Evolutionary conservation across 1,140 invertebrate genomes (phyloP).

Genomic region (Achroia grisella): DNA sequence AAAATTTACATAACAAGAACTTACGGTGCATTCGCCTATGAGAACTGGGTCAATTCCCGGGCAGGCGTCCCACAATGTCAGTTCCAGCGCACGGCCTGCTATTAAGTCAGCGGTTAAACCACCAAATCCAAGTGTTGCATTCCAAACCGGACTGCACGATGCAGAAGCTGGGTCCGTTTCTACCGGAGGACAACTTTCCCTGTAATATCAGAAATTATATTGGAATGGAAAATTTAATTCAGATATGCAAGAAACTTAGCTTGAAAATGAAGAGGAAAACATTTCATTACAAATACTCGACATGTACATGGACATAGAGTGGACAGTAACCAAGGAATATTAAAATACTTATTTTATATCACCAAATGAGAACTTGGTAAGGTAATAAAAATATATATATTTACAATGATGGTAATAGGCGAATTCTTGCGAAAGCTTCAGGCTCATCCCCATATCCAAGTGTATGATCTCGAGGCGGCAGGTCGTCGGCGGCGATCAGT

Average conservation of each 20-base stretch:
- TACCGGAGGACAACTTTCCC: conserved; percentile 80
- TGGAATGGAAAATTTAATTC: no score
- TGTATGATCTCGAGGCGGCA: conserved; percentile 84
- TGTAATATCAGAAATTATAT: no score
- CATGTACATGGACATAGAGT: no score
- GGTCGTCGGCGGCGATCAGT: conserved; percentile 87
- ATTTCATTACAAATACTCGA: no score
- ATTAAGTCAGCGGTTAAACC: conserved; percentile 84
- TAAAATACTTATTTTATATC: no score
- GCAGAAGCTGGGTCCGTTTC: conserved; percentile 88
- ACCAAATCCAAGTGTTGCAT: conserved; percentile 88
- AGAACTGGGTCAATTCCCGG: conserved; percentile 88
- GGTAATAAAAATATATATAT: conserved; percentile 28
- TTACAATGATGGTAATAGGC: conserved; percentile 85
- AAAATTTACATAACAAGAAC: no score
- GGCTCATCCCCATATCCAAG: conserved; percentile 82
- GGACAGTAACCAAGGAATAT: no score
- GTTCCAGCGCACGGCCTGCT: conserved; percentile 86
- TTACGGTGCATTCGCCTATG: conserved; percentile 87
- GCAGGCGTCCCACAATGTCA: conserved; percentile 90
- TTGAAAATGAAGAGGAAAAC: no score
- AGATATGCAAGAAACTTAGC: no score
- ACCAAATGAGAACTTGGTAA: no score
- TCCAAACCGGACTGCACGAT: conserved; percentile 91
- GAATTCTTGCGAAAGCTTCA: conserved; percentile 88